Base-by-base conservation (phyloP, 2,888 invertebrate species). In the Cataglyphis livida region DNA sequence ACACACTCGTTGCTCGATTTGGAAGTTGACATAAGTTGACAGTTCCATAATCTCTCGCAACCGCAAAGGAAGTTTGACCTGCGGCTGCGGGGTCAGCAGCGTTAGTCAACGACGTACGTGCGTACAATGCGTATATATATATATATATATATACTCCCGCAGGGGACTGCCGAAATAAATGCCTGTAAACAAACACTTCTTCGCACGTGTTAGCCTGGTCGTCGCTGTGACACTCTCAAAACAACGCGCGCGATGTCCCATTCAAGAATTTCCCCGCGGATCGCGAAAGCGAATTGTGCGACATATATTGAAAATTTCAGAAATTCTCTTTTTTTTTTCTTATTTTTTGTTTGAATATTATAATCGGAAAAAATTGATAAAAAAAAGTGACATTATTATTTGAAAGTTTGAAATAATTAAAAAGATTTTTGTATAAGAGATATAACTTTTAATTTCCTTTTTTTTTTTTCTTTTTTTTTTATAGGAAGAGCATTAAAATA, bases 71-170 rank as follows among this genome's bases (percentile, higher is more conserved):
- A 85, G 85, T 75, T 87, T 85, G 83, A 89, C 89, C 81, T 73
- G 73, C 68, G 82, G 79, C 85, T 87, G 82, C 86, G 83, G 75
- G 87, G 85, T 89, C 89, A 83, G 65, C 89, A 81, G 25, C 79
- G 38, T 68, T 73, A 82, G 76, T 64, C 85, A 61, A 38, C 65
- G 48, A 76, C 54, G 66, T 65, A 44, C 75, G 54, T 62, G 41
- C 75, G 15, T 28, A 28, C 32, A 21, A 51, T n/a, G 9, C 38
- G 76, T 88, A n/a, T n/a, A n/a, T n/a, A n/a, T n/a, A n/a, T n/a
- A n/a, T n/a, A n/a, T n/a, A n/a, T 81, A 83, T 84, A 83, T 83
- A 85, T 25, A n/a, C 35, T 68, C 83, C 82, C 41, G 15, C 61
- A 7, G 15, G 79, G 71, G 66, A 83, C 32, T 9, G 21, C 18